Percentiles rank a stretch among this genome's conserved stretches.
These are phyloP conservation scores for Micrasema longulum DNA, from an alignment of 1,140 invertebrate species.

Conservation along the genomic window DNA sequence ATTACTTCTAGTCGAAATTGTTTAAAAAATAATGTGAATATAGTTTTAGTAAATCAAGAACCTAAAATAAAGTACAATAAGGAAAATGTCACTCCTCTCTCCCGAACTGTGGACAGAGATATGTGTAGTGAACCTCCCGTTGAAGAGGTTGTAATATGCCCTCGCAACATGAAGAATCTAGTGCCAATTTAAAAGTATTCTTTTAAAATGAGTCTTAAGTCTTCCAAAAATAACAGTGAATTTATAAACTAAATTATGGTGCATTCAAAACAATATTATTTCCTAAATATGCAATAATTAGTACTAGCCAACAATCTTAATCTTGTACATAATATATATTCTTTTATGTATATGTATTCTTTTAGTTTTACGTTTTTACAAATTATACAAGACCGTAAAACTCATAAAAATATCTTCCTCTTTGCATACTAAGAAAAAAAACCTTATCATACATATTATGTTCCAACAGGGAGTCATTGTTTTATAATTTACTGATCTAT, in stretches of 20 bases:
- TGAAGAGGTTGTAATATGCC: constrained; percentile 48
- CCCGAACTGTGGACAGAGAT: constrained; percentile 50
- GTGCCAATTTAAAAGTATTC: constrained; percentile 67
- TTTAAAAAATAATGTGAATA: constrained; percentile 59
- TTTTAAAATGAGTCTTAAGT: constrained; percentile 72
- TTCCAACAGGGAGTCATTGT: no score
- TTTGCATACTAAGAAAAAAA: no score
- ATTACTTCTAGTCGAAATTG: constrained; percentile 57
- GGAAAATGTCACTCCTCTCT: constrained; percentile 57
- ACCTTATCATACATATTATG: no score
- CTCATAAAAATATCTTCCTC: no score
- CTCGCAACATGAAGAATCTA: constrained; percentile 55
- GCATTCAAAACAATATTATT: neutral
- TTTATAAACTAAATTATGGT: constrained; percentile 24
- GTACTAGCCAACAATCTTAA: no score
- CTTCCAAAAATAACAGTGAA: constrained; percentile 64
- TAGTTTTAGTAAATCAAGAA: constrained; percentile 57
- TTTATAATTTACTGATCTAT: no score
- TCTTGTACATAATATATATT: no score
- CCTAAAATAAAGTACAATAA: constrained; percentile 56
- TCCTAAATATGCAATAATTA: no score
- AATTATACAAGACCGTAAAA: no score
- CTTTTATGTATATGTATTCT: no score
- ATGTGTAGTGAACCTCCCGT: constrained; percentile 35
- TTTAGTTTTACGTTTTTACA: no score